A percentile compares a stretch with the other conserved stretches of the same genome.
Evolutionary conservation across 2,113 vertebrate genomes (phyloP).

Genomic region (Paraplagusia blochii): DNA sequence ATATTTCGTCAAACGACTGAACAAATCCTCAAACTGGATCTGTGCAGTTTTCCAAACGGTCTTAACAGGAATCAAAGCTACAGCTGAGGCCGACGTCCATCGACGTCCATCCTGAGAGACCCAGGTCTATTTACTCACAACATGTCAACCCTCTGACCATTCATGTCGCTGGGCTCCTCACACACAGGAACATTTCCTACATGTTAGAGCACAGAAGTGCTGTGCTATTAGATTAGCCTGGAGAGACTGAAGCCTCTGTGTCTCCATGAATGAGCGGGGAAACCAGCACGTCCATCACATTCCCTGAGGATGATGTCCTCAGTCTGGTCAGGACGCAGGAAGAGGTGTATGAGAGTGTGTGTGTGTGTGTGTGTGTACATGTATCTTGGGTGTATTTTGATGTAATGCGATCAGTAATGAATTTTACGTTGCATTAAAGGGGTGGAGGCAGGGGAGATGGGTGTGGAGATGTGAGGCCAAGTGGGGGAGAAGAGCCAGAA

Average conservation of each 20-base stretch:
- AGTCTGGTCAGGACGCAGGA: slow-evolving; percentile 74
- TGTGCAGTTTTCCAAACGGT: too few relatives aligned
- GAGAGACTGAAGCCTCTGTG: slow-evolving; percentile 50
- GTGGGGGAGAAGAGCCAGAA: slow-evolving; percentile 87
- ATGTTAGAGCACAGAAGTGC: slow-evolving; percentile 47
- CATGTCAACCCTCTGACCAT: slow-evolving; percentile 12
- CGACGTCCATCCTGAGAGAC: slow-evolving; percentile 2
- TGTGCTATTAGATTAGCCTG: slow-evolving; percentile 59
- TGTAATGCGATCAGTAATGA: slow-evolving; percentile 99
- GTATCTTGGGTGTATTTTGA: slow-evolving; percentile 79
- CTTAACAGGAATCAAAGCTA: too few relatives aligned
- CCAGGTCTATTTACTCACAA: background rate
- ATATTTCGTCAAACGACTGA: too few relatives aligned
- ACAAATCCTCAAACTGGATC: too few relatives aligned
- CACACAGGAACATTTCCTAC: slow-evolving; percentile 39
- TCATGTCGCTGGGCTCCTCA: slow-evolving; percentile 6
- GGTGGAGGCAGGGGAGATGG: slow-evolving; percentile 85
- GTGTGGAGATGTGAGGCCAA: slow-evolving; percentile 74
- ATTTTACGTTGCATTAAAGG: slow-evolving; percentile 99
- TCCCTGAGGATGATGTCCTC: slow-evolving; percentile 82
- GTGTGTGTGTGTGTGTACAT: slow-evolving; percentile 16
- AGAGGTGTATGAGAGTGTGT: slow-evolving; percentile 1
- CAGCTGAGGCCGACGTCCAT: slow-evolving; percentile 2
- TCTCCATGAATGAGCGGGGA: slow-evolving; percentile 47
- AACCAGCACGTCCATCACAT: slow-evolving; percentile 51